Conservation (phyloP, 1,140 invertebrate species). For the Drosophila carrolli region DNA sequence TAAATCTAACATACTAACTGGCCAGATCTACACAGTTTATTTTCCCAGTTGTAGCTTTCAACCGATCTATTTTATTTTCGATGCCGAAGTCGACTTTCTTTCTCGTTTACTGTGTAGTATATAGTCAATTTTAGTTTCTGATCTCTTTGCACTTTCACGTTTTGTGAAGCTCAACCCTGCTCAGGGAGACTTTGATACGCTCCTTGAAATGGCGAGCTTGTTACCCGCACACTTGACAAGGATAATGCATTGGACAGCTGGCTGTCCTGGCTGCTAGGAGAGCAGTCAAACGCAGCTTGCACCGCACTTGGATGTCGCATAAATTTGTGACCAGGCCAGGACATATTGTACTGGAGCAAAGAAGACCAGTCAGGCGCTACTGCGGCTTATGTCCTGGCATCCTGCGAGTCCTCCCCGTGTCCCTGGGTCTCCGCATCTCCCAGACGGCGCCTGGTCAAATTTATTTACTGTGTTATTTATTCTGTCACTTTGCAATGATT, state of each 20-base stretch:
- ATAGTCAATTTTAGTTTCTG: background rate
- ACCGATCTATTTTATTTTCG: no score
- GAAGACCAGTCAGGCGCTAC: slow-evolving; percentile 19
- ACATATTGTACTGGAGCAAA: slow-evolving; percentile 19
- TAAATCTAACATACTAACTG: no score
- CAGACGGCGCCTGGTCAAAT: slow-evolving; percentile 46
- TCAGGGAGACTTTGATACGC: slow-evolving; percentile 4
- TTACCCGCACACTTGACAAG: slow-evolving; percentile 16
- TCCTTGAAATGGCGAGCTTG: slow-evolving; percentile 8
- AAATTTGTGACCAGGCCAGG: slow-evolving; percentile 22
- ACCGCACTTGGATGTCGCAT: slow-evolving; percentile 24
- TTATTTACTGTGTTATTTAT: slow-evolving; percentile 74
- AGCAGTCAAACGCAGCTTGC: slow-evolving; percentile 25
- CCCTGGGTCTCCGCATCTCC: slow-evolving; percentile 1
- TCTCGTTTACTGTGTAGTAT: no score
- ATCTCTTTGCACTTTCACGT: background rate
- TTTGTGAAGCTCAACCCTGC: background rate
- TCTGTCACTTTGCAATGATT: slow-evolving; percentile 71
- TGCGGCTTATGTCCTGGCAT: slow-evolving; percentile 57
- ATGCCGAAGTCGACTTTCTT: no score
- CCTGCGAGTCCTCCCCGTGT: slow-evolving; percentile 13
- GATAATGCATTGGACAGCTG: slow-evolving; percentile 31
- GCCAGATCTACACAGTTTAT: no score
- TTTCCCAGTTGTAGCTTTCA: no score
- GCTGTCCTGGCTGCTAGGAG: slow-evolving; percentile 5